Conservation (phyloP, 2,888 invertebrate genomes). For the Agelastica alni region DNA sequence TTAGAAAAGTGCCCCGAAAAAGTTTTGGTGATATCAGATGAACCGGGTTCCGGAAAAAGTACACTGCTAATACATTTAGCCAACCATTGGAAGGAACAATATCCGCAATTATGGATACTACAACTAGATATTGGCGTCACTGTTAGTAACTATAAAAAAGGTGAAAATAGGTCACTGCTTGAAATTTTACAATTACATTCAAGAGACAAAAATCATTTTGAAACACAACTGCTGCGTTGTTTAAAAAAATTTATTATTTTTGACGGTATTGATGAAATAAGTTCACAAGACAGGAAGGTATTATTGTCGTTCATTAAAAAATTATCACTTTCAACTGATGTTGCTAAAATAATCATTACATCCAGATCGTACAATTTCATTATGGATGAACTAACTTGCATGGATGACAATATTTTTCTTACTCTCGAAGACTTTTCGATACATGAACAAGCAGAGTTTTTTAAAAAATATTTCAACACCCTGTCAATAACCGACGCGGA, state of each 20-base stretch:
- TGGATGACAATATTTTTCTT: neutral
- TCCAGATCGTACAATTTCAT: conserved; percentile 9
- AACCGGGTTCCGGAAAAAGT: conserved; percentile 9
- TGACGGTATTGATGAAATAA: conserved; percentile 12
- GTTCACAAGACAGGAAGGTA: neutral
- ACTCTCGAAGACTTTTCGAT: neutral
- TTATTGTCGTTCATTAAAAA: neutral
- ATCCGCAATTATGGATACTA: conserved; percentile 1
- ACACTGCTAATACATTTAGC: neutral
- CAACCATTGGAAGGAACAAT: neutral
- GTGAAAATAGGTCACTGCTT: neutral
- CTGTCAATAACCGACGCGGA: no score
- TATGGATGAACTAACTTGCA: conserved; percentile 1
- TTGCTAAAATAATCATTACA: conserved; percentile 3
- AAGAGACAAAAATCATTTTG: neutral
- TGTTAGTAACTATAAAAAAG: neutral
- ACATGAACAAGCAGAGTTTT: conserved; percentile 1
- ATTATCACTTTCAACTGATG: neutral
- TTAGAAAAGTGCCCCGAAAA: neutral
- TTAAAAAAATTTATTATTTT: conserved; percentile 2
- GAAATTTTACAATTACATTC: neutral
- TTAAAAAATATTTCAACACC: neutral
- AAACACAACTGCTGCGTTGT: neutral
- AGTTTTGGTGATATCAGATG: conserved; percentile 3
- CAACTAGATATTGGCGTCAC: neutral